Percentiles rank a stretch among this genome's conserved stretches.
Evolutionary conservation across 23 tunicate species (phyloP).

Genomic region (Ascidia mentula): DNA sequence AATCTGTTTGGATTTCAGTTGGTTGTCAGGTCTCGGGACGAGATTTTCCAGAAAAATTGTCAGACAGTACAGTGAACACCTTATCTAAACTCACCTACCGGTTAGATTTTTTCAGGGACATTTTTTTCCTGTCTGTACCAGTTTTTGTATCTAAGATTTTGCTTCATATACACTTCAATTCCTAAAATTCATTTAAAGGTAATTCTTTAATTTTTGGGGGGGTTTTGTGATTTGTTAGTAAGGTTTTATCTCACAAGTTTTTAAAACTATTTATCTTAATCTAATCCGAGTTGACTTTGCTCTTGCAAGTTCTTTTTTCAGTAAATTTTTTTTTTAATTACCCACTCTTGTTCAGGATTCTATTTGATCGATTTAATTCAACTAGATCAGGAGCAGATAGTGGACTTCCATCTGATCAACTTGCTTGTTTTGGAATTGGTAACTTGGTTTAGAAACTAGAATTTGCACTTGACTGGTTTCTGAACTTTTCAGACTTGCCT

Average conservation of each 20-base stretch:
- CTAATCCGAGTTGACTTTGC: no score
- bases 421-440: not conserved
- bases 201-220: no score
- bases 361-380: not conserved
- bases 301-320: no score
- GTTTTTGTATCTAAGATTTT: no score
- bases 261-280: no score
- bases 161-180: no score
- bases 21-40: constrained; percentile 15
- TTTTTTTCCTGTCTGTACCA: no score
- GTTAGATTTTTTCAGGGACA: no score
- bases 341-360: not conserved
- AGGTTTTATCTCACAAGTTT: no score
- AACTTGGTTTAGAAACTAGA: not conserved
- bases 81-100: not conserved
- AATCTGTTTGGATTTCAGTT: constrained; percentile 13
- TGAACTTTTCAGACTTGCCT: not conserved
- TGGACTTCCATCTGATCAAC: not conserved
- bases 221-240: no score
- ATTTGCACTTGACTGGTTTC: no score
- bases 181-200: no score
- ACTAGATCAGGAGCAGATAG: not conserved
- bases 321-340: not conserved
- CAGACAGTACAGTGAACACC: not conserved
- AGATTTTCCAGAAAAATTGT: constrained; percentile 12